Evolutionary conservation across 2,888 invertebrate species (phyloP), one percentile per base, ranked within the genome.

Genomic region (Eupithecia subumbrata): DNA sequence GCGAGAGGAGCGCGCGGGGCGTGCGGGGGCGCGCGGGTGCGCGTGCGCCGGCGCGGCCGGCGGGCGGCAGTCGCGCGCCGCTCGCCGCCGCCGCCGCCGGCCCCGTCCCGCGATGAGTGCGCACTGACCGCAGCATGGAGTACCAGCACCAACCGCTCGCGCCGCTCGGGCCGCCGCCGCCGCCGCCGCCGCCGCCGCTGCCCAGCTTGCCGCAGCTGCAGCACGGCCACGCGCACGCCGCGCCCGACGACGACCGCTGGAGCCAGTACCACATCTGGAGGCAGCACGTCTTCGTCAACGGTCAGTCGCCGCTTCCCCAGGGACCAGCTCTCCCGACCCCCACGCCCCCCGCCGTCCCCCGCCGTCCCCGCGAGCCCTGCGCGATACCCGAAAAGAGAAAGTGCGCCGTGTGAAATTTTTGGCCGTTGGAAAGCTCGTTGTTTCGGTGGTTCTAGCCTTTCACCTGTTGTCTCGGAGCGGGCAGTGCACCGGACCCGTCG

Each of bases 251-350:
- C 89, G 96, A 95, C 90, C 96, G 95, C 87, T 97, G 97, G 97
- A 96, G 96, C 83, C 97, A 97, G 94, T 97, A 97, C 90, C 97
- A 97, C 91, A 96, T 97, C 82, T 97, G 97, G 97, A 95, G 97
- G 85, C 97, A 97, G 91, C 97, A 97, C 90, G 97, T 97, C 89
- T 97, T 97, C 90, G 96, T 97, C 92, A 97, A 97, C 92, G 97
- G 97, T 97, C 96, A 95, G 96, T 93, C 52, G 75, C 69, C 66
- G 76, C 52, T 43, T 69, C 78, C 83, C 81, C 84, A 84, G 85
- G 82, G 83, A n/a, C 12, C 12, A 72, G 89, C 90, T 91, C 91
- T 91, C 91, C 89, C 89, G 85, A 78, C 72, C 73, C 63, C 40
- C 67, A n/a, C n/a, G n/a, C 69, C 66, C 66, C 30, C 14, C 76